A percentile compares a stretch with the other conserved stretches of the same genome.
Evolutionary conservation across 30 jellyfish, hydroid and myxozoan species (phyloP).

Genomic region (Chironex yamaguchii): DNA sequence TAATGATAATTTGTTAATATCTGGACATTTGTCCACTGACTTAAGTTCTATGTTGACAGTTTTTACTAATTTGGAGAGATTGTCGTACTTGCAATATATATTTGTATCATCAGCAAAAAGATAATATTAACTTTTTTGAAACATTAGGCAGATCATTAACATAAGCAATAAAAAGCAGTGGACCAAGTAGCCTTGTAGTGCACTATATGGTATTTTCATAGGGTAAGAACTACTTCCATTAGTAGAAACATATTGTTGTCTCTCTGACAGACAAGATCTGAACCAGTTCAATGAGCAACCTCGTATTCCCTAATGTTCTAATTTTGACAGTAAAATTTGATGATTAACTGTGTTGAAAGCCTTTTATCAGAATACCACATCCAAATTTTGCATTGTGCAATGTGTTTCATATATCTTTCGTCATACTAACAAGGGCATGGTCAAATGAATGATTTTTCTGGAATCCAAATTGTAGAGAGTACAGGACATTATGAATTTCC

Average conservation of each 20-base stretch:
- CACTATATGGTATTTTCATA: slow-evolving; percentile 2
- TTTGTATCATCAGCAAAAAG: slow-evolving; percentile 44
- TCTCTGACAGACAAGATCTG: neutral
- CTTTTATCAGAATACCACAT: too few species aligned
- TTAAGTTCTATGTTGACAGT: slow-evolving; percentile 15
- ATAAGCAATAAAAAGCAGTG: slow-evolving; percentile 7
- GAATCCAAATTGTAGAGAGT: too few species aligned
- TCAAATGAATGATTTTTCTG: too few species aligned
- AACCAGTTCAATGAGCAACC: slow-evolving; percentile 25
- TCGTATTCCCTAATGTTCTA: slow-evolving; percentile 35
- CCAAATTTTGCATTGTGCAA: too few species aligned
- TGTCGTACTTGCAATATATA: neutral
- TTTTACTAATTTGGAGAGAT: neutral
- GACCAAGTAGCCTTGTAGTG: slow-evolving; percentile 43
- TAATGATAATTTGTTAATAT: slow-evolving; percentile 7
- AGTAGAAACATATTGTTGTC: slow-evolving; percentile 31
- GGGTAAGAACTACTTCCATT: neutral
- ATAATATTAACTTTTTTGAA: slow-evolving; percentile 1
- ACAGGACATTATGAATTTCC: too few species aligned
- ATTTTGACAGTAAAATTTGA: neutral
- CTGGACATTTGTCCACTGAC: neutral
- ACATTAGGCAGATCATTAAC: slow-evolving; percentile 9
- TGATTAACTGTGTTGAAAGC: slow-evolving; percentile 46
- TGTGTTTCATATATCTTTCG: too few species aligned
- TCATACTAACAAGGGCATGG: too few species aligned